A percentile compares a stretch with the other conserved stretches of the same genome.
These are phyloP conservation scores for Choloepus didactylus DNA, from an alignment of 2,797 vertebrate species.

Conservation along the genomic window DNA sequence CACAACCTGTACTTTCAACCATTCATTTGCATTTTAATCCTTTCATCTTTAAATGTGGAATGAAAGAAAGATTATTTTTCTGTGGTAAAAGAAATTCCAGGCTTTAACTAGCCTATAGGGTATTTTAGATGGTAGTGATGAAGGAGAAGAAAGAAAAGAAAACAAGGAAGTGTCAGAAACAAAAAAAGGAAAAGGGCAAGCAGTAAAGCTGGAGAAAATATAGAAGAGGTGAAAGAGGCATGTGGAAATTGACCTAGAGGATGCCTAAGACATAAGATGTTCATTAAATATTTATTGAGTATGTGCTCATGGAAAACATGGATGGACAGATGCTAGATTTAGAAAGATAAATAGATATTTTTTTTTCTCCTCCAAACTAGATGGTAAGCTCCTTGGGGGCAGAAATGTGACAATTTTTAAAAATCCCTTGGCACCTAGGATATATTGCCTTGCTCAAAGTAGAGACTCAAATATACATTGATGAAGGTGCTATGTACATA, in stretches of 20 bases:
- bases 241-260: not conserved
- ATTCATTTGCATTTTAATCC: conserved; percentile 68
- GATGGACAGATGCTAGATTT: not conserved
- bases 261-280: not conserved
- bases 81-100: conserved; percentile 40
- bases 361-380: conserved; percentile 30
- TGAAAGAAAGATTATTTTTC: conserved; percentile 47
- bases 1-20: conserved; percentile 42
- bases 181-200: not conserved
- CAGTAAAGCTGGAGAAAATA: not conserved
- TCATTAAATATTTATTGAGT: conserved; percentile 43
- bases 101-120: conserved; percentile 16
- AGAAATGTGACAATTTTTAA: not conserved
- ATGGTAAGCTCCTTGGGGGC: not conserved
- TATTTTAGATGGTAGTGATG: conserved; percentile 39
- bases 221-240: not conserved
- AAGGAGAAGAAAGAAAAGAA: conserved; percentile 9
- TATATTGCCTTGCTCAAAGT: not conserved
- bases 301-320: not conserved
- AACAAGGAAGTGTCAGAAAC: not conserved
- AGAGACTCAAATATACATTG: not conserved
- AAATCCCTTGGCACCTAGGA: not conserved
- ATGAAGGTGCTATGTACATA: not conserved
- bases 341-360: not conserved
- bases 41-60: conserved; percentile 61